Evolutionary conservation across 2,797 vertebrate species (phyloP).

Genomic region (Galago senegalensis): DNA sequence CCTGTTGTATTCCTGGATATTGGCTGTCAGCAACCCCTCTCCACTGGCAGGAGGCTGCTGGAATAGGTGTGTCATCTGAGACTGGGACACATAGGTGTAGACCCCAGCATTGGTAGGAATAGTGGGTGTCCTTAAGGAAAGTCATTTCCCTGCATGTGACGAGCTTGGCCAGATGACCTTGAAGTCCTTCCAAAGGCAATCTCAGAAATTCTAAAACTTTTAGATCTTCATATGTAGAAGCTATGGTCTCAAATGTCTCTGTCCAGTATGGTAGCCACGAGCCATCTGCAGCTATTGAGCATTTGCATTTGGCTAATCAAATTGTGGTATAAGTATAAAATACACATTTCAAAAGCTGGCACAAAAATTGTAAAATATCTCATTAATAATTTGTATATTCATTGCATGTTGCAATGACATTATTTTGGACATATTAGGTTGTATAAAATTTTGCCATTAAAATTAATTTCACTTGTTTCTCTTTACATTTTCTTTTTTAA

Average conservation of each 20-base stretch:
- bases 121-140: slow-evolving; percentile 28
- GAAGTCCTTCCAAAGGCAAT: slow-evolving; percentile 19
- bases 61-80: neutral
- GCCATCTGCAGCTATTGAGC: neutral
- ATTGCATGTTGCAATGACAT: neutral
- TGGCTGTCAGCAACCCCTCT: neutral
- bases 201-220: slow-evolving; percentile 33
- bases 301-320: neutral
- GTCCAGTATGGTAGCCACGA: neutral
- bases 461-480: slow-evolving; percentile 47
- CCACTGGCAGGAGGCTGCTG: neutral
- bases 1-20: neutral
- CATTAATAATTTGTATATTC: slow-evolving; percentile 33
- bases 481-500: neutral
- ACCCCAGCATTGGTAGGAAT: neutral
- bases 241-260: neutral
- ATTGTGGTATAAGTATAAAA: neutral
- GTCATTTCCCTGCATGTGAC: neutral
- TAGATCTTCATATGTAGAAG: neutral
- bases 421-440: slow-evolving; percentile 11
- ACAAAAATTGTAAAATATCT: neutral
- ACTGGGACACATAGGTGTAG: neutral
- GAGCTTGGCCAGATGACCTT: neutral
- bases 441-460: slow-evolving; percentile 46
- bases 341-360: neutral